Evolutionary conservation across 2,113 vertebrate species (phyloP).

Genomic region (Aphelocoma coerulescens): DNA sequence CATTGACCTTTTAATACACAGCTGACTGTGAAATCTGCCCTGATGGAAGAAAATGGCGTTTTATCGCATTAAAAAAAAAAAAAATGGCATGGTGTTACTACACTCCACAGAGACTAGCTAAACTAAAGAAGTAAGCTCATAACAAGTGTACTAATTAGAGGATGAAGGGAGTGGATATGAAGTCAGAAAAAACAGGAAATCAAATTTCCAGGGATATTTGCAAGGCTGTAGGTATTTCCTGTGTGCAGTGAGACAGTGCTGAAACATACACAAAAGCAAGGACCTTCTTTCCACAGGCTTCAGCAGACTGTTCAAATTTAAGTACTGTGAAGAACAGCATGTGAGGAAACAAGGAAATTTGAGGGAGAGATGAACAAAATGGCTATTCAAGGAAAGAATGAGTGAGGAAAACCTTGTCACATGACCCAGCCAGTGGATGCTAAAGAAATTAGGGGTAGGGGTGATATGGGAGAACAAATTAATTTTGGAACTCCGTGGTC

Average conservation of each 20-base stretch:
- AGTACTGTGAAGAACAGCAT: background rate
- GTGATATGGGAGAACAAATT: background rate
- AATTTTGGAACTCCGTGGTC: background rate
- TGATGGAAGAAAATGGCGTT: background rate
- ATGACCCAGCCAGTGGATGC: background rate
- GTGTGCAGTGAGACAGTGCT: background rate
- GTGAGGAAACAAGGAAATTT: background rate
- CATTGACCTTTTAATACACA: constrained; percentile 11
- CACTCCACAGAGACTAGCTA: background rate
- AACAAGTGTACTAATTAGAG: background rate
- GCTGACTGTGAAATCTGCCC: background rate
- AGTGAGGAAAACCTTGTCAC: background rate
- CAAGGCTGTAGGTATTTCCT: background rate
- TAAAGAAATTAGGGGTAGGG: background rate
- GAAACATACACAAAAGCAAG: background rate
- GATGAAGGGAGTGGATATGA: background rate
- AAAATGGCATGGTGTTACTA: background rate
- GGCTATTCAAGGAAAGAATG: background rate
- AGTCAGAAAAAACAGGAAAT: background rate
- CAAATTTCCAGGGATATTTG: background rate
- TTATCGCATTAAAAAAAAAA: background rate
- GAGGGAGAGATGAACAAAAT: background rate
- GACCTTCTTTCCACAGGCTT: background rate
- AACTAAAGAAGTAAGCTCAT: background rate
- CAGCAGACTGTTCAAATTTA: background rate